These are phyloP conservation scores for Meandrina meandrites DNA, from an alignment of 92 coral and sea anemone species.

Conservation along the genomic window DNA sequence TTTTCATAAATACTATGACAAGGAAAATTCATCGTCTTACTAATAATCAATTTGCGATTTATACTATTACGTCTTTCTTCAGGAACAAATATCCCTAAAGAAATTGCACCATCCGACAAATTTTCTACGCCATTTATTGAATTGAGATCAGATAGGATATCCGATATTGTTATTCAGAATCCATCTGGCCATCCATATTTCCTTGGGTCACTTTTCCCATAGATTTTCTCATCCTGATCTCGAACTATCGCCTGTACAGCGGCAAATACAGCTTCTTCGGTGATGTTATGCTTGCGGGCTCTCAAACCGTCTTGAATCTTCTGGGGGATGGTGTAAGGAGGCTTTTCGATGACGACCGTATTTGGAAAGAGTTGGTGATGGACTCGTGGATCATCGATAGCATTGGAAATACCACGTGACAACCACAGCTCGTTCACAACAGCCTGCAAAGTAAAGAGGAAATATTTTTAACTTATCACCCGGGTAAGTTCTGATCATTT, in stretches of 20 bases:
- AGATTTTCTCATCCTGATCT: conserved; percentile 63
- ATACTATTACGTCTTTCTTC: too few species aligned
- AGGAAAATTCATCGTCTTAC: too few species aligned
- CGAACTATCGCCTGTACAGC: conserved; percentile 80
- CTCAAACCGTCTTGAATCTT: conserved; percentile 60
- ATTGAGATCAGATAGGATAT: too few species aligned
- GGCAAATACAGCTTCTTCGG: conserved; percentile 30
- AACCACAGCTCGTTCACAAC: conserved; percentile 74
- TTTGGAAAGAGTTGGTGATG: conserved; percentile 82
- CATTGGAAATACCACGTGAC: conserved; percentile 71
- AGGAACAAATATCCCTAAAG: too few species aligned
- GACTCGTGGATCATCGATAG: conserved; percentile 74
- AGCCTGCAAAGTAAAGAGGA: conserved; percentile 43
- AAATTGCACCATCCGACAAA: too few species aligned
- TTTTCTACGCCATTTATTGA: too few species aligned
- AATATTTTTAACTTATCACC: not conserved
- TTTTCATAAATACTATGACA: too few species aligned
- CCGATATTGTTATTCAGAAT: conserved; percentile 29
- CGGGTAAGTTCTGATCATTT: not conserved
- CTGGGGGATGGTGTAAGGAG: conserved; percentile 55
- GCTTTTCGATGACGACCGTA: conserved; percentile 50
- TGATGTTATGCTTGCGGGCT: conserved; percentile 64
- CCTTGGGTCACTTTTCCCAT: conserved; percentile 88
- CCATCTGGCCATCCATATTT: conserved; percentile 87
- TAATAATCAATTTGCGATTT: too few species aligned